phyloP scores from a whole-genome alignment of 53 echinoderm and acorn worm genomes.

The Glandiceps talaboti region DNA sequence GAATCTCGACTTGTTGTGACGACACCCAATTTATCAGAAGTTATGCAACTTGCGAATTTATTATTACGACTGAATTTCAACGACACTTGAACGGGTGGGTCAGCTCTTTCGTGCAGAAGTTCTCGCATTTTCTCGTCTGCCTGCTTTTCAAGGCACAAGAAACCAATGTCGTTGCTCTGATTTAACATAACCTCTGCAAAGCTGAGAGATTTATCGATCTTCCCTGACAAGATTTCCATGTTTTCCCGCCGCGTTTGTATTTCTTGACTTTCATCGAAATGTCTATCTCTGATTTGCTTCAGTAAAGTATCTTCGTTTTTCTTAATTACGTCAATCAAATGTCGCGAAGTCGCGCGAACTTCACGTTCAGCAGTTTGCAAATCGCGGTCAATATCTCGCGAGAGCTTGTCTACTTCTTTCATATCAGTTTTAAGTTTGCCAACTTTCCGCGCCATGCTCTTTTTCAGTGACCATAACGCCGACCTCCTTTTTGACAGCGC shows the following conservation, averaged over 20 bases:
- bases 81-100: background rate
- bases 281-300: background rate
- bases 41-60: background rate
- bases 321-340: background rate
- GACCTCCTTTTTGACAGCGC: background rate
- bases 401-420: background rate
- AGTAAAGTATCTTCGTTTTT: background rate
- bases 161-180: background rate
- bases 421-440: background rate
- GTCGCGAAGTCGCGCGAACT: background rate
- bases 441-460: background rate
- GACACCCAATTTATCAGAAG: background rate
- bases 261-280: background rate
- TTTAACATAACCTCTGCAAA: background rate
- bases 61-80: background rate
- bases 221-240: background rate
- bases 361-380: background rate
- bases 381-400: background rate
- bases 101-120: background rate
- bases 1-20: background rate
- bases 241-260: background rate
- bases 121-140: background rate
- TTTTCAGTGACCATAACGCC: background rate
- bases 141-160: background rate
- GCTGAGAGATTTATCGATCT: background rate